Conservation (phyloP, 2,888 invertebrate genomes). For the Heliothis peltigera region DNA sequence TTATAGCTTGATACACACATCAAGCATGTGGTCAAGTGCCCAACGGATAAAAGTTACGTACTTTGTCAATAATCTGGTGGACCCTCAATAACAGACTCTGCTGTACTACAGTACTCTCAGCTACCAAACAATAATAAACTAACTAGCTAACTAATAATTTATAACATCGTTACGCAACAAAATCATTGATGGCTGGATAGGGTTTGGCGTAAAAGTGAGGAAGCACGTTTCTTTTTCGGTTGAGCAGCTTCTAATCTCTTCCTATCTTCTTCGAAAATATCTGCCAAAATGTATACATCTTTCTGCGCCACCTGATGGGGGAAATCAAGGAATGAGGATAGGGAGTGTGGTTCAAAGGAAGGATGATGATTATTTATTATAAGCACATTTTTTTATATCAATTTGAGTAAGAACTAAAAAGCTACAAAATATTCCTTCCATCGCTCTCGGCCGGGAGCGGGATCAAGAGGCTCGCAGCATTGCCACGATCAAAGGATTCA, state of each 20-base stretch:
- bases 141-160: neutral
- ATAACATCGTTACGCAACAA: neutral
- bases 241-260: conserved; percentile 74
- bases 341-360: conserved; percentile 25
- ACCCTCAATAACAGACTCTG: too few species aligned
- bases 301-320: conserved; percentile 75
- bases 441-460: too few species aligned
- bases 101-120: too few species aligned
- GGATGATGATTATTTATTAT: too few species aligned
- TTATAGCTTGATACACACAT: too few species aligned
- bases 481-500: conserved; percentile 12
- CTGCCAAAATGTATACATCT: conserved; percentile 77
- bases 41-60: too few species aligned
- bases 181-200: neutral
- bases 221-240: conserved; percentile 78
- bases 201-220: conserved; percentile 70
- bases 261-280: conserved; percentile 73
- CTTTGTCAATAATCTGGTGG: too few species aligned
- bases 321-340: conserved; percentile 12
- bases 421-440: too few species aligned
- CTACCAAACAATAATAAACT: neutral
- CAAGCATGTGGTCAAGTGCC: too few species aligned
- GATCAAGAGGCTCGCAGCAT: too few species aligned
- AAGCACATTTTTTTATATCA: too few species aligned
- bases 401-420: too few species aligned